Evolutionary conservation across 1,140 invertebrate species (phyloP).

Genomic region (Drosophila nigrodunni): DNA sequence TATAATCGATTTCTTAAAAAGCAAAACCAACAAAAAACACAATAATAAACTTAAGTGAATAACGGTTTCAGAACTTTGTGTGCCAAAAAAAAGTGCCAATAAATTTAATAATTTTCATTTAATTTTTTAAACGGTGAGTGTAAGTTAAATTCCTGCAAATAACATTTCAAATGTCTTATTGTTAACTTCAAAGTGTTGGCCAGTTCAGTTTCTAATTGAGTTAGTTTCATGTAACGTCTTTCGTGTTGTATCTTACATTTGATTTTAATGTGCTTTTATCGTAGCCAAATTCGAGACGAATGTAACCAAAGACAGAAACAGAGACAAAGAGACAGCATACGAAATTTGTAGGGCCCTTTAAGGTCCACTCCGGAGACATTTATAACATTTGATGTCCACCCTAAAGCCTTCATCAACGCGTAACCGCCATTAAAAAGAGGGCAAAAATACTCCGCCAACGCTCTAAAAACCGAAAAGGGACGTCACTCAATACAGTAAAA

Average conservation of each 20-base stretch:
- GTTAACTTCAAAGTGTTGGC: neutral
- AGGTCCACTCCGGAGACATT: slow-evolving; percentile 38
- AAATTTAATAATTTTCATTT: neutral
- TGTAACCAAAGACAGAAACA: slow-evolving; percentile 16
- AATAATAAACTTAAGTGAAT: slow-evolving; percentile 10
- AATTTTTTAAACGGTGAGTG: slow-evolving; percentile 37
- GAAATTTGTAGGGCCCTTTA: slow-evolving; percentile 35
- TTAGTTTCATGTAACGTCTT: slow-evolving; percentile 3
- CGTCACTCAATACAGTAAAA: slow-evolving; percentile 21
- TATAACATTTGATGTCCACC: slow-evolving; percentile 69
- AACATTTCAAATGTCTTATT: neutral
- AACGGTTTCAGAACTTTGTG: slow-evolving; percentile 6
- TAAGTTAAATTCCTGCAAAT: neutral
- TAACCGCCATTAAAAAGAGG: slow-evolving; percentile 49
- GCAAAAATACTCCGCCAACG: slow-evolving; percentile 2
- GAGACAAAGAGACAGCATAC: neutral
- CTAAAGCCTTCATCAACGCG: slow-evolving; percentile 65
- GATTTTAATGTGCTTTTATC: slow-evolving; percentile 27
- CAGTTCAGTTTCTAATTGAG: slow-evolving; percentile 15
- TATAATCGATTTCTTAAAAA: neutral
- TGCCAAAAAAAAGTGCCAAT: slow-evolving; percentile 11
- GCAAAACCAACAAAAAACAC: neutral
- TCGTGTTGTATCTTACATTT: neutral
- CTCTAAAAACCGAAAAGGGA: slow-evolving; percentile 39
- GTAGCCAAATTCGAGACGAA: slow-evolving; percentile 41